Evolutionary conservation across 2,888 invertebrate species (phyloP).

Genomic region (Lasioglossum oenotherae): DNA sequence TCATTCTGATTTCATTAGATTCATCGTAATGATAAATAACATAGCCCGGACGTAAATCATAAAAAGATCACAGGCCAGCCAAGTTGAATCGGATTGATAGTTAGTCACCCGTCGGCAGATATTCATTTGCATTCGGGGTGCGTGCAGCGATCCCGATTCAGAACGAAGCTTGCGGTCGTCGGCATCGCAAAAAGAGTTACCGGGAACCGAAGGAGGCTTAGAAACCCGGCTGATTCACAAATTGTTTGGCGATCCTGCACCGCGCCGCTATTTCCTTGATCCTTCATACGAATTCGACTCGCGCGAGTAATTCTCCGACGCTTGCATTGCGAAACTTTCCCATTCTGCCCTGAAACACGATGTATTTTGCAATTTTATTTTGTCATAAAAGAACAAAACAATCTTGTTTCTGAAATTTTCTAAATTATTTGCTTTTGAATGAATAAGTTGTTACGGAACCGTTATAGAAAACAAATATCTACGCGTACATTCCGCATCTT

Average conservation of each 20-base stretch:
- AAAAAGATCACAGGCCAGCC: background rate
- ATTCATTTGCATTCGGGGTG: slow-evolving; percentile 64
- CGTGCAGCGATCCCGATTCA: slow-evolving; percentile 48
- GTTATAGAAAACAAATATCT: background rate
- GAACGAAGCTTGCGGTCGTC: slow-evolving; percentile 64
- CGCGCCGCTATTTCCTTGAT: background rate
- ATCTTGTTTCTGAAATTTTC: background rate
- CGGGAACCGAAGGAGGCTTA: slow-evolving; percentile 54
- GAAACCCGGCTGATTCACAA: slow-evolving; percentile 65
- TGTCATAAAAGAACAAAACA: background rate
- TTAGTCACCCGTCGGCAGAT: slow-evolving; percentile 35
- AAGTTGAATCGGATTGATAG: slow-evolving; percentile 19
- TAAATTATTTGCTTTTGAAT: background rate
- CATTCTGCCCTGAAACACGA: background rate
- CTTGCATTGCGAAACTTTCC: background rate
- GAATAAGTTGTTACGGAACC: background rate
- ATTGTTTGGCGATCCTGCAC: slow-evolving; percentile 16
- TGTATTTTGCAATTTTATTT: background rate
- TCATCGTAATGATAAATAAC: background rate
- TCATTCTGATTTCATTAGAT: background rate
- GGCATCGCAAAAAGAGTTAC: slow-evolving; percentile 66
- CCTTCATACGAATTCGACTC: background rate
- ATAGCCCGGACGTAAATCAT: background rate
- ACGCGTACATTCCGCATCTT: background rate
- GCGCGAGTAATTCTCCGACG: background rate